phyloP scores from a whole-genome alignment of 2,113 vertebrate genomes.

The Leptodactylus fuscus region DNA sequence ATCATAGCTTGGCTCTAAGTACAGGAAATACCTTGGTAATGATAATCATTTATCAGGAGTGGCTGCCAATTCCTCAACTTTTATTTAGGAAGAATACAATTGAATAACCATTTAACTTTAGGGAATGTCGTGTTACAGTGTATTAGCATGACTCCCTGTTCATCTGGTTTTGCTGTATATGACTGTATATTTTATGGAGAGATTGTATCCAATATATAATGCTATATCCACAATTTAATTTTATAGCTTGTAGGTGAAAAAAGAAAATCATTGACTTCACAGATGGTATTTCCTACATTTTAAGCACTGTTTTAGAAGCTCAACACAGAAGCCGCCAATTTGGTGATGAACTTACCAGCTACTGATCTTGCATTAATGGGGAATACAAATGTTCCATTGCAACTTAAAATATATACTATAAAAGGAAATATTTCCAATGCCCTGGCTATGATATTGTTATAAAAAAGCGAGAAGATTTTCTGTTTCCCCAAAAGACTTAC shows the following conservation, averaged over 20 bases:
- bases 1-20: slow-evolving; percentile 32
- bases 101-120: slow-evolving; percentile 7
- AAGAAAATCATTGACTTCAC: slow-evolving; percentile 15
- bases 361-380: slow-evolving; percentile 7
- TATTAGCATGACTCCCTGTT: not conserved
- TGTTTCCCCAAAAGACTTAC: slow-evolving; percentile 3
- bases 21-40: slow-evolving; percentile 50
- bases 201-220: not conserved
- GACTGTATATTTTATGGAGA: not conserved
- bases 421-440: not conserved
- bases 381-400: slow-evolving; percentile 12
- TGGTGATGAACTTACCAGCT: slow-evolving; percentile 48
- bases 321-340: not conserved
- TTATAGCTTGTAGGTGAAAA: slow-evolving; percentile 1
- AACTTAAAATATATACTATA: not conserved
- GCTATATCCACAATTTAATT: not conserved
- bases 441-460: slow-evolving; percentile 13
- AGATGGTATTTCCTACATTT: slow-evolving; percentile 40
- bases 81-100: slow-evolving; percentile 25
- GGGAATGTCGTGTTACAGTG: slow-evolving; percentile 19
- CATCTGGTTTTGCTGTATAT: slow-evolving; percentile 42
- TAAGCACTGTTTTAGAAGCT: not conserved
- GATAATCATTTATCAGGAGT: slow-evolving; percentile 39
- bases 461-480: not conserved
- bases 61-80: slow-evolving; percentile 15